phyloP scores from a whole-genome alignment of 2,888 invertebrate genomes.

The Ennomos erosarius region DNA sequence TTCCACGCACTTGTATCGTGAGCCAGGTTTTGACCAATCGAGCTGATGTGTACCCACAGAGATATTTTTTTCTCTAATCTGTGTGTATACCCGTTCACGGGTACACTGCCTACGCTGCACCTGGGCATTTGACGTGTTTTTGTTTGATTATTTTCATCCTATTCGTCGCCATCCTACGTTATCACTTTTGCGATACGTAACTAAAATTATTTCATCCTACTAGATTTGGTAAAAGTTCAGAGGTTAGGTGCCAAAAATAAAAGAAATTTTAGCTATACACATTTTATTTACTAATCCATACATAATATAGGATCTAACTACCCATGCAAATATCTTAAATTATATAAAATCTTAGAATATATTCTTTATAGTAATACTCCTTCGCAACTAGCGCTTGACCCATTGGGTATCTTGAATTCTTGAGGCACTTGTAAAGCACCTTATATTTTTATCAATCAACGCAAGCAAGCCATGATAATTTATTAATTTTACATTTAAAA shows the following conservation, averaged over 20 bases:
- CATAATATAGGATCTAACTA: slow-evolving; percentile 40
- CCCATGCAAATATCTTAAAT: slow-evolving; percentile 48
- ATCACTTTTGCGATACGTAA: too few species aligned
- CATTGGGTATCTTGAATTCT: slow-evolving; percentile 18
- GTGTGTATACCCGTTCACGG: too few species aligned
- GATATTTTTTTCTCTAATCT: too few species aligned
- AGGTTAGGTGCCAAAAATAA: slow-evolving; percentile 4
- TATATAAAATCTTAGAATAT: slow-evolving; percentile 43
- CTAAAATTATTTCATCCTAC: too few species aligned
- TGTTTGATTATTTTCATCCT: too few species aligned
- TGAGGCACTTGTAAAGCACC: slow-evolving; percentile 53
- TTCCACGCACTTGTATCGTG: too few species aligned
- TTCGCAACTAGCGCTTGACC: slow-evolving; percentile 55
- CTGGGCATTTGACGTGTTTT: too few species aligned
- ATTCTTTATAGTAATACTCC: slow-evolving; percentile 63
- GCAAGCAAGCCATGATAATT: slow-evolving; percentile 4
- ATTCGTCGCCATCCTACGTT: too few species aligned
- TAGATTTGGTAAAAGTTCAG: too few species aligned
- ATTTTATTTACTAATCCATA: slow-evolving; percentile 58
- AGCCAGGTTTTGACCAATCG: too few species aligned
- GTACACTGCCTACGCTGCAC: too few species aligned
- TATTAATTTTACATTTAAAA: neutral
- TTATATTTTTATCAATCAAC: slow-evolving; percentile 3
- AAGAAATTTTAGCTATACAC: slow-evolving; percentile 42
- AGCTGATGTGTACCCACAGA: too few species aligned